Evolutionary conservation across 1,140 invertebrate species (phyloP), one percentile per base, ranked within the genome.

Genomic region (Diachasmimorpha longicaudata): DNA sequence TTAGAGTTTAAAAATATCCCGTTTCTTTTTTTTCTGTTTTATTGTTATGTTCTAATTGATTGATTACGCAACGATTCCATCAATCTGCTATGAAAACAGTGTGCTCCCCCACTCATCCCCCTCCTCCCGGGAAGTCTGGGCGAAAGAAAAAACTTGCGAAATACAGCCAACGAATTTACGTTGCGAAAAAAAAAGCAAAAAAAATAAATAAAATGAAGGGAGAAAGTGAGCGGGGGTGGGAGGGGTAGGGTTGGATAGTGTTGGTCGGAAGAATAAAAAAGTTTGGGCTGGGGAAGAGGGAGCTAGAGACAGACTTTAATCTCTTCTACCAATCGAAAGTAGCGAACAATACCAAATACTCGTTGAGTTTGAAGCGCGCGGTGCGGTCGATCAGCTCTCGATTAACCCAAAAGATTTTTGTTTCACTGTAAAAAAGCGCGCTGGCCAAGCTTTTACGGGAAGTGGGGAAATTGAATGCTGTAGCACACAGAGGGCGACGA

Each of bases 181-280:
- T n/a, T 52, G 81, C 81, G 77, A 72, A 78, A 77, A 25, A 77
- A 25, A n/a, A 14, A 70, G 2, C 31, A 31, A 31, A 31, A 31
- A 31, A 6, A 70, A 70, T 19, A 70, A 46, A 70, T 16, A 9
- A 36, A 16, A n/a, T 16, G 44, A 19, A 55, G 46, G n/a, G 31
- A 36, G 13, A 31, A n/a, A 48, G 10, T 5, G 46, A 19, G 44
- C 11, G 8, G 13, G 31, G 31, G 31, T 3, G 31, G 31, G n/a
- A n/a, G 31, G 31, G 6, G 31, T 31, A 6, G 23, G 39, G 48
- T 44, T 42, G 48, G n/a, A 6, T 55, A 10, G 48, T 55, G 48
- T 21, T 55, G 48, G 14, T 16, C 19, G 48, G 6, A 21, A 55
- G 58, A 63, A 63, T 63, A 23, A 58, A 72, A 72, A 72, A 72